Base-by-base conservation (phyloP, 2,797 vertebrate species). In the Aulostomus chinensis region DNA sequence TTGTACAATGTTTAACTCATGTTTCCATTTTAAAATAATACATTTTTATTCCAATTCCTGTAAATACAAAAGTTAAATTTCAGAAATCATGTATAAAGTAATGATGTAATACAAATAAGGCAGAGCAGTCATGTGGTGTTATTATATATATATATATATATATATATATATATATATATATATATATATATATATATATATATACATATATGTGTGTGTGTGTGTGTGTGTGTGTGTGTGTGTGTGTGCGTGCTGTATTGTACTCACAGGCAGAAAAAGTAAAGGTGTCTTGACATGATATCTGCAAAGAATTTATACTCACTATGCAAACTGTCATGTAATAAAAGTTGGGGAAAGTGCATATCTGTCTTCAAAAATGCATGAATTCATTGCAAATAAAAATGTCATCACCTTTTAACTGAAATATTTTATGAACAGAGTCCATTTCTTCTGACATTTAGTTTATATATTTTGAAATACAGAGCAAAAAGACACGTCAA, bases 21-120 rank as follows among this genome's bases (percentile, higher is more conserved):
- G n/a, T n/a, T n/a, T n/a, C n/a, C 28, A 9, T 29, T 26, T 26
- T 13, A 53, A 66, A 71, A 38, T 20, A 45, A 38, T 42, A 51
- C 29, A 35, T 41, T 53, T 48, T 20, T 4, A 45, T 66, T 10
- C 45, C 0, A 46, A 41, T 58, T 54, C n/a, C 25, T 34, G 21
- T 42, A 58, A 70, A 77, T 48, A 61, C 37, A 76, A 59, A 45
- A 52, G 34, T 7, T 54, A 38, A 40, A 51, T n/a, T 12, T 33
- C 11, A n/a, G 26, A 13, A 62, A 46, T 75, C 45, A 49, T 21
- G 56, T 30, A 68, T 43, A 74, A 57, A 22, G 67, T 29, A 75
- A 59, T 18, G 47, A 60, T 70, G 81, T 77, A 20, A 68, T 81
- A 81, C 76, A 81, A 65, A 62, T 51, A 51, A 58, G 51, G 58